These are phyloP conservation scores for Gonatopus flavifemur DNA, from an alignment of 1,140 invertebrate genomes.

Conservation along the genomic window DNA sequence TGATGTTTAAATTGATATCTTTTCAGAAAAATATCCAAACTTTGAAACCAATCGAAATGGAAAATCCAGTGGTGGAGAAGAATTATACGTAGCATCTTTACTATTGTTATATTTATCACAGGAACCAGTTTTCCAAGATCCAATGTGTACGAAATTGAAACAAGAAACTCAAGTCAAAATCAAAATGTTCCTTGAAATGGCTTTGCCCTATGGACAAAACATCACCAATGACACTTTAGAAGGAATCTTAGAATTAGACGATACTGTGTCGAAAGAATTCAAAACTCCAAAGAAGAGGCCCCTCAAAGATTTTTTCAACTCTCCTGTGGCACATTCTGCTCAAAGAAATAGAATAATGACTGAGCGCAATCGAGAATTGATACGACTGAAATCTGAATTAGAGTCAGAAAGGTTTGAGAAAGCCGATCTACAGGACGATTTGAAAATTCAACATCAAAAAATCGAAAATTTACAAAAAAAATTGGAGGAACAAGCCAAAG, in stretches of 20 bases:
- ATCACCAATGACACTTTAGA: constrained; percentile 40
- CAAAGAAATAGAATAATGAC: constrained; percentile 40
- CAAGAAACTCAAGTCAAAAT: constrained; percentile 48
- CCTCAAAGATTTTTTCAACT: constrained; percentile 44
- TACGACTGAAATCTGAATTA: constrained; percentile 36
- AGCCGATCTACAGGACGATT: constrained; percentile 45
- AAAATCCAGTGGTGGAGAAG: constrained; percentile 10
- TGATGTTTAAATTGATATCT: neutral
- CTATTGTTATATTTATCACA: constrained; percentile 45
- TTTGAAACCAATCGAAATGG: constrained; percentile 26
- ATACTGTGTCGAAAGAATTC: constrained; percentile 10
- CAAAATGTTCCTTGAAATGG: constrained; percentile 48
- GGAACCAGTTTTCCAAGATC: constrained; percentile 39
- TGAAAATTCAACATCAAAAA: constrained; percentile 40
- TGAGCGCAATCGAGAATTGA: constrained; percentile 41
- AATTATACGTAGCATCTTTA: constrained; percentile 39
- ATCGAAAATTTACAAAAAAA: constrained; percentile 40
- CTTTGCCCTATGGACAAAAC: constrained; percentile 41
- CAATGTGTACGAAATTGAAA: constrained; percentile 43
- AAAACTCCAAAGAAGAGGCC: constrained; percentile 27
- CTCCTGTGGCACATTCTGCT: constrained; percentile 40
- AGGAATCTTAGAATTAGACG: constrained; percentile 28
- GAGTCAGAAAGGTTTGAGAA: constrained; percentile 49
- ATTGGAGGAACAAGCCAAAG: constrained; percentile 31
- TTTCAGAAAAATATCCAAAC: constrained; percentile 48